phyloP scores from a whole-genome alignment of 1,140 invertebrate genomes.

The Neomicropteryx cornuta region DNA sequence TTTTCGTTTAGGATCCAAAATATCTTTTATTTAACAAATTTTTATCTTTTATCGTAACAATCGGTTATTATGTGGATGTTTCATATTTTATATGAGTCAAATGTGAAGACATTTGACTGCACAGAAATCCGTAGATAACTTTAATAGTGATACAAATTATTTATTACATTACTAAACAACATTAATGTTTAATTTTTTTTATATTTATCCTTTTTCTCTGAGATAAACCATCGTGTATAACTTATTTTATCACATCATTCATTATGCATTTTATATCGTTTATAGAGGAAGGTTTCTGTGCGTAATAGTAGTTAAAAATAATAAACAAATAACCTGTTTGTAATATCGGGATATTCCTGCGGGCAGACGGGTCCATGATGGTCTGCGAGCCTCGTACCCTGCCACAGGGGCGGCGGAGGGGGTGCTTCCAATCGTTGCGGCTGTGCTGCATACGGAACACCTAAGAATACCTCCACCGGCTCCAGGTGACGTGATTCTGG shows the following conservation, averaged over 20 bases:
- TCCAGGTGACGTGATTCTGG: slow-evolving; percentile 54
- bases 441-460: slow-evolving; percentile 63
- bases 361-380: slow-evolving; percentile 67
- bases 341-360: slow-evolving; percentile 59
- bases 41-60: too few species aligned
- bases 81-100: too few species aligned
- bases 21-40: too few species aligned
- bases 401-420: slow-evolving; percentile 57
- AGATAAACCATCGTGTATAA: neutral
- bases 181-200: neutral
- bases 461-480: slow-evolving; percentile 60
- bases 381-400: slow-evolving; percentile 52
- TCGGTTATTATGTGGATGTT: too few species aligned
- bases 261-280: slow-evolving; percentile 2
- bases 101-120: too few species aligned
- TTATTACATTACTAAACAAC: neutral
- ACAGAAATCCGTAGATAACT: too few species aligned
- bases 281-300: slow-evolving; percentile 35
- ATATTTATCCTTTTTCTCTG: neutral
- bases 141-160: neutral
- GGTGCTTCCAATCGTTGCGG: slow-evolving; percentile 44
- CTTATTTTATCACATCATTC: neutral
- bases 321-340: slow-evolving; percentile 47
- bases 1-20: too few species aligned
- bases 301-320: slow-evolving; percentile 55